Base-by-base conservation (phyloP, 2,888 invertebrate species). In the Pseudanteris insignis region DNA sequence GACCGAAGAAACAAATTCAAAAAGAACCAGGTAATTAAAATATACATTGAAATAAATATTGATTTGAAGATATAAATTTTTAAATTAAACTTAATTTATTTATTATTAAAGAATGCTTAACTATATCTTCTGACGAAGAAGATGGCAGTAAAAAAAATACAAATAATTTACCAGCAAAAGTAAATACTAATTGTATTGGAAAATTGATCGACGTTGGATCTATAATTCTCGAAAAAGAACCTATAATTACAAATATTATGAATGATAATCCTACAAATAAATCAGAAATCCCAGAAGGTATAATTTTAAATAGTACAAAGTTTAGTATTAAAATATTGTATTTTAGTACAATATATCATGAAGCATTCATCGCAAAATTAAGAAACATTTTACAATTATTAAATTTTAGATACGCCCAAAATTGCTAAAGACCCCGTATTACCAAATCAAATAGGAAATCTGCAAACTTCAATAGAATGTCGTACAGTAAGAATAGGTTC, bases 401-500 rank as follows among this genome's bases (percentile, higher is more conserved):
- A 18, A 4, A 26, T 37, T 43, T 43, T 25, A 55, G 40, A 24
- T 24, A 55, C 3, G 5, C 15, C 26, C 2, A 54, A 38, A 30
- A 15, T 37, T 12, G 1, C 4, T 29, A 41, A 41, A 5, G 48
- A 58, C 12, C 36, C 28, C 7, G 2, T 28, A 7, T 43, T 29
- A 4, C 10, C 29, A 10, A 62, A 58, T 14, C 47, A 37, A 24
- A 25, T 50, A 12, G 28, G 26, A 21, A 58, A 61, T 65, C 82
- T 84, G 37, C 83, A 83, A 43, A 85, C 86, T n/a, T 80, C 84
- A 34, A 73, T 91, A 7, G 80, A 82, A 10, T 93, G 93, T 78
- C 85, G 91, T 66, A 89, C 90, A 11, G 87, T 94, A 48, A 84
- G 94, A 64, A 89, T 95, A 75, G 94, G 95, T 26, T 91, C 92